These are phyloP conservation scores for Mycteria americana DNA, from an alignment of 2,797 vertebrate genomes.

Conservation along the genomic window DNA sequence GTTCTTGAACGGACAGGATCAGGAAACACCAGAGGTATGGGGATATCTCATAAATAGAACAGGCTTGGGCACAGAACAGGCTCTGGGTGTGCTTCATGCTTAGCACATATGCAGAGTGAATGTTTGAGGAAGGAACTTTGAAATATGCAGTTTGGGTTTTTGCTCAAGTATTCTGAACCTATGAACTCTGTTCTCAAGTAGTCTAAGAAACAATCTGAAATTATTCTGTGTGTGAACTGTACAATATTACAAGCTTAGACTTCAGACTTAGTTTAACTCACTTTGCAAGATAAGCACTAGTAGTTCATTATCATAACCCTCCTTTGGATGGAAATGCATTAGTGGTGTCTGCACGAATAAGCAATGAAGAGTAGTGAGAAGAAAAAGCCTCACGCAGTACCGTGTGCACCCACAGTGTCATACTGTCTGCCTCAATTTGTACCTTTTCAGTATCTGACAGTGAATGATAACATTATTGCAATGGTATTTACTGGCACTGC, in stretches of 20 bases:
- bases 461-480: conserved; percentile 63
- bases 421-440: conserved; percentile 41
- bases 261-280: conserved; percentile 23
- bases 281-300: neutral
- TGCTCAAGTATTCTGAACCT: neutral
- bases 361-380: neutral
- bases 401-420: neutral
- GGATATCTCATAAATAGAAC: neutral
- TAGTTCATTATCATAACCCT: neutral
- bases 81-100: neutral
- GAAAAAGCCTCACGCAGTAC: neutral
- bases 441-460: conserved; percentile 57
- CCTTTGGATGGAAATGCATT: conserved; percentile 18
- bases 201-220: neutral
- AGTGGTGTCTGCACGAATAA: neutral
- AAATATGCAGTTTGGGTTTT: neutral
- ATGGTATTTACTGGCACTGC: conserved; percentile 47
- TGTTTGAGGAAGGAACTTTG: neutral
- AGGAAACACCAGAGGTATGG: neutral
- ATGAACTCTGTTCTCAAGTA: neutral
- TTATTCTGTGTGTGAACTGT: neutral
- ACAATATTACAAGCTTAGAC: neutral
- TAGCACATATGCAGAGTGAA: neutral
- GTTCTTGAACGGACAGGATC: neutral
- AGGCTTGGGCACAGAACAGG: neutral